Conservation (phyloP, 2,797 vertebrate genomes). For the Tangara arthus region DNA sequence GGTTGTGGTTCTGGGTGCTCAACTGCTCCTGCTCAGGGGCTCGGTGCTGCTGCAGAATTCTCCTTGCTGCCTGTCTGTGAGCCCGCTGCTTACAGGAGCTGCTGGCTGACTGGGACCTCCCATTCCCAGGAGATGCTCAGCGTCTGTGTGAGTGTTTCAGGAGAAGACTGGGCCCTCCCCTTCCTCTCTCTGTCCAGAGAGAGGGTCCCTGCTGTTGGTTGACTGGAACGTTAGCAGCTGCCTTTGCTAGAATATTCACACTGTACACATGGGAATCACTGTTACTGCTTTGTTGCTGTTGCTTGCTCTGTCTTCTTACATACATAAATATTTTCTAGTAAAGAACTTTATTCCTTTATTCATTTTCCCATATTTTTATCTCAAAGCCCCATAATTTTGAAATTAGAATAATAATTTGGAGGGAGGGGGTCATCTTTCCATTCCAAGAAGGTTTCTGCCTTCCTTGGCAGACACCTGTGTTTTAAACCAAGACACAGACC, state of each 20-base stretch:
- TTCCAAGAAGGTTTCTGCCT: not conserved
- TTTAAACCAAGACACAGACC: not conserved
- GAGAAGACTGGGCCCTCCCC: not conserved
- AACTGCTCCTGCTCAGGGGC: not conserved
- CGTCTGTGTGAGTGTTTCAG: not conserved
- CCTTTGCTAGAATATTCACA: not conserved
- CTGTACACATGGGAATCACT: rapidly evolving
- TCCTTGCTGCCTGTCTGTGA: not conserved
- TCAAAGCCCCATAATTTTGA: not conserved
- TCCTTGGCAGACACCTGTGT: not conserved
- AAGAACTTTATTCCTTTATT: not conserved
- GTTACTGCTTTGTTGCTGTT: not conserved
- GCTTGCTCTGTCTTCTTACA: no score
- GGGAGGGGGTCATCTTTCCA: not conserved
- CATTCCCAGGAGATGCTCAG: not conserved
- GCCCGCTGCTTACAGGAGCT: not conserved
- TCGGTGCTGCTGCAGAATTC: not conserved
- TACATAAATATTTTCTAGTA: not conserved
- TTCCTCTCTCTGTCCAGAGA: not conserved
- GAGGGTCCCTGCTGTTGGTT: not conserved
- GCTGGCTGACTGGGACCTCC: no score
- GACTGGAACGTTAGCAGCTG: rapidly evolving
- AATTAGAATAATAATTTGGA: not conserved
- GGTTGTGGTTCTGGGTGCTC: not conserved
- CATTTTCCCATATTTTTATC: not conserved